Percentiles rank a stretch among this genome's conserved stretches.
phyloP scores from a whole-genome alignment of 2,888 invertebrate species.

The Dromius quadrimaculatus region DNA sequence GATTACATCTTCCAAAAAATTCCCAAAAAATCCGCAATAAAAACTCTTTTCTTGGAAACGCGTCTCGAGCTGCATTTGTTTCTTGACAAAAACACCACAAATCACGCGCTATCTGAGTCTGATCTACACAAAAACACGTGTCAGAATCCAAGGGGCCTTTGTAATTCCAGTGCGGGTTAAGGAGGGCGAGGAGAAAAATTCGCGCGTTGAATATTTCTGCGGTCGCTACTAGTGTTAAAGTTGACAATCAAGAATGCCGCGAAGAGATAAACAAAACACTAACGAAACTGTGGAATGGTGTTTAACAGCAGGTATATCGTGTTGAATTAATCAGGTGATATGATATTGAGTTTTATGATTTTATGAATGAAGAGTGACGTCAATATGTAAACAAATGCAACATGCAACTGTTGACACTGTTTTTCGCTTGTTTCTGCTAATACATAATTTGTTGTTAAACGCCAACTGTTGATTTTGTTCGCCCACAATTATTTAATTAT shows the following conservation, averaged over 20 bases:
- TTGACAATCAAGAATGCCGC: neutral
- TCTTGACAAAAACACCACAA: neutral
- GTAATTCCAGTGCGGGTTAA: too few species aligned
- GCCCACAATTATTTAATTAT: neutral
- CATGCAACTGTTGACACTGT: neutral
- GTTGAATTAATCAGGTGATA: constrained; percentile 2
- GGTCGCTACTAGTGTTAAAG: neutral
- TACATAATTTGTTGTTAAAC: neutral
- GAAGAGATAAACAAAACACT: too few species aligned
- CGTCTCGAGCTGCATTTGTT: neutral
- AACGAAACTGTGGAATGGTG: neutral
- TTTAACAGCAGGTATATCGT: constrained; percentile 1
- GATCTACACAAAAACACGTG: constrained; percentile 8
- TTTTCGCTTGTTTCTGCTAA: constrained; percentile 2
- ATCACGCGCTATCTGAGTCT: neutral
- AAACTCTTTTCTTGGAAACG: constrained; percentile 1
- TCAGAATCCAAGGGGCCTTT: too few species aligned
- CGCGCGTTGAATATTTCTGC: neutral
- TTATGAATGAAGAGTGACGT: neutral
- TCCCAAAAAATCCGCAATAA: neutral
- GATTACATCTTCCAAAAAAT: constrained; percentile 4
- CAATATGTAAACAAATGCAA: neutral
- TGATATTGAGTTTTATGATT: neutral
- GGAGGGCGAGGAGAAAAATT: neutral
- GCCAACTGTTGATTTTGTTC: constrained; percentile 2